Percentiles rank a stretch among this genome's conserved stretches.
Conservation (phyloP, 2,888 invertebrate genomes). For the Meliscaeva auricollis region DNA sequence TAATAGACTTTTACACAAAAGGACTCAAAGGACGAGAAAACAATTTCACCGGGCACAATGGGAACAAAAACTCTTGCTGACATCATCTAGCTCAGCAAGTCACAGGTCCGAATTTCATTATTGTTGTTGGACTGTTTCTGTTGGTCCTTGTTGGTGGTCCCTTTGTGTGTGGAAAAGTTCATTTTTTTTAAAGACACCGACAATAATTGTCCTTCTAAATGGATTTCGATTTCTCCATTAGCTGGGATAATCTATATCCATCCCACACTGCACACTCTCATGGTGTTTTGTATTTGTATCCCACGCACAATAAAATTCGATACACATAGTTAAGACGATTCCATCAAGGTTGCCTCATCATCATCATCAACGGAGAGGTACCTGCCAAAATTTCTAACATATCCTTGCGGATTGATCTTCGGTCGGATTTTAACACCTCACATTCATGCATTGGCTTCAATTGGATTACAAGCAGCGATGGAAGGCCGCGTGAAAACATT, state of each 20-base stretch:
- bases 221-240: conserved; percentile 74
- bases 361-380: conserved; percentile 22
- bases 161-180: conserved; percentile 41
- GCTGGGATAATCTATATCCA: conserved; percentile 63
- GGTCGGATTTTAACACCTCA: conserved; percentile 73
- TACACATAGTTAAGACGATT: conserved; percentile 68
- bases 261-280: conserved; percentile 38
- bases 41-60: conserved; percentile 50
- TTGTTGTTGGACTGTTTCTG: neutral
- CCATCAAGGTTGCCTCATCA: conserved; percentile 34
- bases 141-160: conserved; percentile 69
- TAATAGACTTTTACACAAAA: conserved; percentile 33
- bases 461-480: conserved; percentile 57
- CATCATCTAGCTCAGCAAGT: conserved; percentile 54
- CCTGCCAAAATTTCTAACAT: conserved; percentile 52
- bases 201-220: conserved; percentile 66
- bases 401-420: conserved; percentile 69
- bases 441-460: conserved; percentile 43
- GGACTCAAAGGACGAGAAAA: conserved; percentile 19
- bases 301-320: conserved; percentile 73
- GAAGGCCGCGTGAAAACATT: conserved; percentile 75
- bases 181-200: conserved; percentile 31
- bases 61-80: conserved; percentile 70
- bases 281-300: conserved; percentile 44
- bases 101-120: conserved; percentile 47